A percentile compares a stretch with the other conserved stretches of the same genome.
These are phyloP conservation scores for Agonopterix alstromeriana DNA, from an alignment of 2,888 invertebrate species.

Conservation along the genomic window DNA sequence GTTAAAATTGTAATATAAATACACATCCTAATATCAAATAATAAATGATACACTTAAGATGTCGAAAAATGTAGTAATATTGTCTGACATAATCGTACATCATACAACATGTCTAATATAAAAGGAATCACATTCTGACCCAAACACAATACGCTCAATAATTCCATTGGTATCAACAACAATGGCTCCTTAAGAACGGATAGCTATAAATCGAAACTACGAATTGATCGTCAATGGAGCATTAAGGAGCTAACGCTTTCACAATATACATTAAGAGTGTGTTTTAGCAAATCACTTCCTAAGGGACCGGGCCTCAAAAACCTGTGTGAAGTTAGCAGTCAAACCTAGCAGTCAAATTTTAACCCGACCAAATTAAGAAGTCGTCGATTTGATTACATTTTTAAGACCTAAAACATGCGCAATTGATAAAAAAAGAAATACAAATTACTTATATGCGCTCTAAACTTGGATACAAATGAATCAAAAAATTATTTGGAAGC, in stretches of 20 bases:
- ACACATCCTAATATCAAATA: too few species aligned
- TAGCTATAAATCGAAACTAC: constrained; percentile 64
- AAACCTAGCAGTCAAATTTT: too few species aligned
- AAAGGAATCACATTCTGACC: constrained; percentile 37
- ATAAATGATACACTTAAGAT: neutral
- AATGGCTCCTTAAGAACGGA: constrained; percentile 58
- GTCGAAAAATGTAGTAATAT: neutral
- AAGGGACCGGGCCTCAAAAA: constrained; percentile 31
- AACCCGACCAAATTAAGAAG: too few species aligned
- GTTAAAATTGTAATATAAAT: too few species aligned
- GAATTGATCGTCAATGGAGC: constrained; percentile 64
- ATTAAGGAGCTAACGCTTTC: constrained; percentile 62
- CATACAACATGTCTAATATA: constrained; percentile 17
- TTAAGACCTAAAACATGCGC: too few species aligned
- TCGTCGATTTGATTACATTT: too few species aligned
- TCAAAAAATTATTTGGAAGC: too few species aligned
- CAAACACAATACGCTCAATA: constrained; percentile 44
- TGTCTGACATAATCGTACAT: neutral
- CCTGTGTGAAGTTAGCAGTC: too few species aligned
- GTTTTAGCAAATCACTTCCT: constrained; percentile 75
- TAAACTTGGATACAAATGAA: too few species aligned
- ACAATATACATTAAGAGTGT: constrained; percentile 71
- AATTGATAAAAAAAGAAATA: too few species aligned
- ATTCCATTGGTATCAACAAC: constrained; percentile 56
- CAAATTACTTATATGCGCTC: too few species aligned